Evolutionary conservation across 1,140 invertebrate species (phyloP).

Genomic region (Marisa cornuarietis): DNA sequence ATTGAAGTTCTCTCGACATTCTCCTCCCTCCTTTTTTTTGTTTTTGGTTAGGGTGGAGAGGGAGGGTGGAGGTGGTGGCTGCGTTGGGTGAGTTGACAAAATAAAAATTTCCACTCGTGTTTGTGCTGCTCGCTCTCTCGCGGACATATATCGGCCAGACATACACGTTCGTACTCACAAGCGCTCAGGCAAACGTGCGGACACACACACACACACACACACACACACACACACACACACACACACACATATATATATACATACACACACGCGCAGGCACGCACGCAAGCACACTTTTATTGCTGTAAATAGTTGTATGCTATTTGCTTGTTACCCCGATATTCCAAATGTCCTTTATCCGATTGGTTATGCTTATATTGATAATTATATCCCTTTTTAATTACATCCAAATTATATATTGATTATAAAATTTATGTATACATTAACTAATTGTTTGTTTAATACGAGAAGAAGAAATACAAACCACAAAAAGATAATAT

Average conservation of each 20-base stretch:
- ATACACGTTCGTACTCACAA: not conserved
- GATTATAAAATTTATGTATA: not conserved
- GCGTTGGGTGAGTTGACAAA: too few relatives aligned
- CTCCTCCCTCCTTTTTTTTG: too few relatives aligned
- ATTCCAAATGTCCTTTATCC: not conserved
- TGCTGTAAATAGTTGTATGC: not conserved
- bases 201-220: slow-evolving; percentile 10
- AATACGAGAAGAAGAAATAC: not conserved
- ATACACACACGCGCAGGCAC: not conserved
- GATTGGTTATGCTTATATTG: not conserved
- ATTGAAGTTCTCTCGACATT: too few relatives aligned
- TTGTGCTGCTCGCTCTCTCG: too few relatives aligned
- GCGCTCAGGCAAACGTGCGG: not conserved
- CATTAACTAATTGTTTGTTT: too few relatives aligned
- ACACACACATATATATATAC: not conserved
- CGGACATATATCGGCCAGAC: not conserved
- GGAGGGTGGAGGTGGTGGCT: too few relatives aligned
- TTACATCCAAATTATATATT: not conserved
- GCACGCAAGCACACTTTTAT: not conserved
- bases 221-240: not conserved
- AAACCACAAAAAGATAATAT: not conserved
- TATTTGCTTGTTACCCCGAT: not conserved
- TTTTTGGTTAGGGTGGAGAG: too few relatives aligned
- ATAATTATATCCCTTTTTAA: not conserved
- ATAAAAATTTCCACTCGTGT: too few relatives aligned